Conservation (phyloP, 2,888 invertebrate genomes). For the Hypomecis atomaria region DNA sequence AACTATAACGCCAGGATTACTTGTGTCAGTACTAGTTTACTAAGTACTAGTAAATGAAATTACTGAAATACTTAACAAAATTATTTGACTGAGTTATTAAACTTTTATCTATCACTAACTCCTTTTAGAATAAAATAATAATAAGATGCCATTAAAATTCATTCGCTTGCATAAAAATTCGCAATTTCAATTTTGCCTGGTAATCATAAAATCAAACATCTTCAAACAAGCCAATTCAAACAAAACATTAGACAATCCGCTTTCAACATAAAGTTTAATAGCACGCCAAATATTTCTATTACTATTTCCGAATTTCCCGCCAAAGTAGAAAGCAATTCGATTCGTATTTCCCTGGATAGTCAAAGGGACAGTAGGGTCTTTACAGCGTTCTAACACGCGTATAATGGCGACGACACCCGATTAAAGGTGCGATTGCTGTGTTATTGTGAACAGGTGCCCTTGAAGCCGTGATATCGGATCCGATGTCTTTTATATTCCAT, state of each 20-base stretch:
- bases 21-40: no score
- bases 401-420: conserved; percentile 36
- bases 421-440: conserved; percentile 24
- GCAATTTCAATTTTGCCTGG: no score
- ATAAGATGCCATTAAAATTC: no score
- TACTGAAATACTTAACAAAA: no score
- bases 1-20: no score
- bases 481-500: conserved; percentile 18
- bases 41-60: no score
- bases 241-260: conserved; percentile 15
- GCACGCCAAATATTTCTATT: conserved; percentile 27
- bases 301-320: conserved; percentile 25
- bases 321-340: conserved; percentile 37
- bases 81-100: no score
- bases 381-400: conserved; percentile 35
- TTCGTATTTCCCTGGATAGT: conserved; percentile 40
- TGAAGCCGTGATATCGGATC: conserved; percentile 15
- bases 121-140: no score
- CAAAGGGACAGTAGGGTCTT: conserved; percentile 32
- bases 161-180: no score
- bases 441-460: conserved; percentile 31
- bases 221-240: conserved; percentile 1
- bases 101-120: no score
- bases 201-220: background rate
- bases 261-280: conserved; percentile 37